A percentile compares a stretch with the other conserved stretches of the same genome.
Conservation (phyloP, 2,797 vertebrate genomes). For the Sebastes wilsoni region DNA sequence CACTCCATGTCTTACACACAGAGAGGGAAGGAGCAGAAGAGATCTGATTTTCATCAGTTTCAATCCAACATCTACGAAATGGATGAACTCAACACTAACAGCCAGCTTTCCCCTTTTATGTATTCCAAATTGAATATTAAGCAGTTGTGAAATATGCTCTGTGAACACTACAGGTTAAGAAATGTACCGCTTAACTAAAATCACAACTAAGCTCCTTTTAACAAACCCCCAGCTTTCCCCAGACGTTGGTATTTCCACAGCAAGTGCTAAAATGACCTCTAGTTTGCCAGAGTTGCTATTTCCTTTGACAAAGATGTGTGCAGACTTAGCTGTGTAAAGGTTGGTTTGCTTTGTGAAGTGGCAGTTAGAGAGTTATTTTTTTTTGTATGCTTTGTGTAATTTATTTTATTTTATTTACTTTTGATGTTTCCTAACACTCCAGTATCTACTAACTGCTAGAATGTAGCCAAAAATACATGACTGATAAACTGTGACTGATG, state of each 20-base stretch:
- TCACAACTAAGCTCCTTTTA: constrained; percentile 59
- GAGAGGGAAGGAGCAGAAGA: constrained; percentile 63
- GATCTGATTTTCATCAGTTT: constrained; percentile 43
- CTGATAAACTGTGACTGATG: constrained; percentile 78
- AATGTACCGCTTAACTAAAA: constrained; percentile 39
- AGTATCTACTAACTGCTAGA: constrained; percentile 70
- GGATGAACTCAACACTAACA: constrained; percentile 57
- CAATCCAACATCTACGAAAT: constrained; percentile 27
- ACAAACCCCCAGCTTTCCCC: constrained; percentile 58
- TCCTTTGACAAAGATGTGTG: constrained; percentile 44
- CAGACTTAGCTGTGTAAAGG: neutral
- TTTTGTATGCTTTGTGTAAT: constrained; percentile 47
- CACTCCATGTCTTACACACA: constrained; percentile 74
- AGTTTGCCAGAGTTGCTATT: constrained; percentile 47
- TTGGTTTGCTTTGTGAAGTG: constrained; percentile 37
- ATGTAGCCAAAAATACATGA: constrained; percentile 67
- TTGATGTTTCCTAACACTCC: constrained; percentile 63
- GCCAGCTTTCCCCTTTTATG: constrained; percentile 43
- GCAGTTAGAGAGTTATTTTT: constrained; percentile 2
- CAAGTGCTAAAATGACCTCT: constrained; percentile 63
- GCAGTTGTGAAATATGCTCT: constrained; percentile 15
- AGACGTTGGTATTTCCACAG: constrained; percentile 69
- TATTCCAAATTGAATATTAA: constrained; percentile 28
- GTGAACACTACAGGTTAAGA: constrained; percentile 41
- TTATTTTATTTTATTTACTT: constrained; percentile 66